Percentiles rank a stretch among this genome's conserved stretches.
phyloP scores from a whole-genome alignment of 2,797 vertebrate genomes.

The Oceanodroma leucorhoa region DNA sequence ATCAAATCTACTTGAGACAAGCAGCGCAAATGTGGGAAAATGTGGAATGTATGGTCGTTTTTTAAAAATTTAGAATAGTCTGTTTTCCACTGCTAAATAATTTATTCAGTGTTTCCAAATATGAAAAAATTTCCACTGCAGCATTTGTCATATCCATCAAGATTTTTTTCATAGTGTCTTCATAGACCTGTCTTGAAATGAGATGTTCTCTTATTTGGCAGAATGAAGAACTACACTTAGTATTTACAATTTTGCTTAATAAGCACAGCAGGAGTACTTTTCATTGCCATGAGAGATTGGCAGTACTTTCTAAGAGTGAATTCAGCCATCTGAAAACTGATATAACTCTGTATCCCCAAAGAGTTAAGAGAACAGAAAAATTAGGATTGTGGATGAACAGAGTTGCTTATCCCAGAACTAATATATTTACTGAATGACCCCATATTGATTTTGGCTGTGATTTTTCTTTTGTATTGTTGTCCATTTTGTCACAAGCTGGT shows the following conservation, averaged over 20 bases:
- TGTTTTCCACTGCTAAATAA: constrained; percentile 10
- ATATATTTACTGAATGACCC: not conserved
- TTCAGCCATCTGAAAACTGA: constrained; percentile 33
- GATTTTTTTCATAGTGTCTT: not conserved
- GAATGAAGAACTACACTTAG: constrained; percentile 39
- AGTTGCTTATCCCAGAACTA: not conserved
- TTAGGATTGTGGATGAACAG: not conserved
- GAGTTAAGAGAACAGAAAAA: not conserved
- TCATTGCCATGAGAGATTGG: constrained; percentile 41
- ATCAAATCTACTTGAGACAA: not conserved
- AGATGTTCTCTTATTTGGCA: constrained; percentile 27
- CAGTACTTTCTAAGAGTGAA: constrained; percentile 17
- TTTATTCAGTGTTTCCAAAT: constrained; percentile 27
- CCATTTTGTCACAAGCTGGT: not conserved
- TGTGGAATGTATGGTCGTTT: not conserved
- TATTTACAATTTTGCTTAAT: constrained; percentile 52
- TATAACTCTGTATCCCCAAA: constrained; percentile 18
- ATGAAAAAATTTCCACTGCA: not conserved
- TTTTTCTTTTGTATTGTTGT: not conserved
- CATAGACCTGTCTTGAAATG: not conserved
- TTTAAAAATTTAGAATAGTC: not conserved
- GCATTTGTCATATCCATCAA: not conserved
- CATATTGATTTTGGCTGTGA: not conserved
- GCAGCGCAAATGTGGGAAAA: not conserved
- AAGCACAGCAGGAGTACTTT: constrained; percentile 40